Base-by-base conservation (phyloP, 2,797 vertebrate genomes). In the Crocodylus rhombifer region DNA sequence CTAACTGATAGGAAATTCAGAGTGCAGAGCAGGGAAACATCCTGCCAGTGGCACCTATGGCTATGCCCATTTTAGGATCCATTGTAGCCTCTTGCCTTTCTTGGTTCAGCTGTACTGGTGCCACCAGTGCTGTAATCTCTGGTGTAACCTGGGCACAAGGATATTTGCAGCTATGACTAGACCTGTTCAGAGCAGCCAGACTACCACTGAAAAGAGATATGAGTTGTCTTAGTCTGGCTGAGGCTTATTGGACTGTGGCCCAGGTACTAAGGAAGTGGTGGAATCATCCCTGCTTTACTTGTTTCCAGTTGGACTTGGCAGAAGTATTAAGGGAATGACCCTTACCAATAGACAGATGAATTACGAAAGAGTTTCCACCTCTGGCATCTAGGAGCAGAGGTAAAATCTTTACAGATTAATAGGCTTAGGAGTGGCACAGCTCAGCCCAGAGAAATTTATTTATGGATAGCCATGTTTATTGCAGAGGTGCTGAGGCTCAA, bases 11-110 rank as follows among this genome's bases (percentile, higher is more conserved):
- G 42, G 42, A 51, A 51, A 51, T 51, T 51, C 14, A 25, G 75
- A 51, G 20, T 30, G 75, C 57, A 21, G 30, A 77, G 33, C 56
- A 11, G 57, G 20, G 25, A 57, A 30, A 79, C 65, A 57, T 89
- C 28, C 36, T 62, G n/a, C 33, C 18, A 69, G 80, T 36, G 90
- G 7, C 79, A 56, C 51, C 28, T 11, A 20, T 2, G 14, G 16
- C 36, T 62, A 5, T n/a, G 20, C 56, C 61, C 60, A 30, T 74
- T 11, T 1, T 1, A 55, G 18, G 7, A 55, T 11, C n/a, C 0
- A 78, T n/a, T 0, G 0, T 11, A 79, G 36, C 9, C 74, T 71
- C 77, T 77, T 25, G 15, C 13, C 12, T 4, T 51, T 57, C 17
- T 33, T 76, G 67, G 62, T 75, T 64, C 62, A 77, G 82, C 61